Conservation (phyloP, 2,797 vertebrate species). For the Leucoraja ocellata region DNA sequence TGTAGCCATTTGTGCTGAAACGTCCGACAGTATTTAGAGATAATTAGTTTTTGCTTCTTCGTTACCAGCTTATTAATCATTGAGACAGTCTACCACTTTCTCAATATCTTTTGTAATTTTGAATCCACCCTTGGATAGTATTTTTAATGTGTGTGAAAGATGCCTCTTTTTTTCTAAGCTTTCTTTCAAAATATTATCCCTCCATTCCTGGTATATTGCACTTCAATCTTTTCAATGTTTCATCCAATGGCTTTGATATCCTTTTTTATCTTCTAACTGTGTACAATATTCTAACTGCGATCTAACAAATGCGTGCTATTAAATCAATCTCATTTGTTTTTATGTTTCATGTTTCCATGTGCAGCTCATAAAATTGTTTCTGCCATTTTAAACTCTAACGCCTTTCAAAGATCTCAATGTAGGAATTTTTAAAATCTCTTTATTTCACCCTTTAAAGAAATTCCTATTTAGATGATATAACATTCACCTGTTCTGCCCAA, state of each 20-base stretch:
- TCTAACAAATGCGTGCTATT: neutral
- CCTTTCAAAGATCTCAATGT: neutral
- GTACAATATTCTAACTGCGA: neutral
- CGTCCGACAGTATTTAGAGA: neutral
- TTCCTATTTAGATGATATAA: neutral
- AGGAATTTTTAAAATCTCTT: neutral
- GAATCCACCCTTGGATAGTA: neutral
- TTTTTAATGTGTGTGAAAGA: neutral
- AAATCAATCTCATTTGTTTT: neutral
- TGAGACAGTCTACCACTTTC: neutral
- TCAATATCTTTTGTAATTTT: neutral
- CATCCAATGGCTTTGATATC: neutral
- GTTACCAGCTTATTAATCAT: neutral
- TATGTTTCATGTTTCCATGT: neutral
- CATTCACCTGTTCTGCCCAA: neutral
- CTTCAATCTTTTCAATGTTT: neutral
- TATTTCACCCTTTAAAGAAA: neutral
- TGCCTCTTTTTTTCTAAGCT: neutral
- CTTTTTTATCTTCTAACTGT: neutral
- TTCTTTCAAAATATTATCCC: neutral
- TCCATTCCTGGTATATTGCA: too few relatives aligned
- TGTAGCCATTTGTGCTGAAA: neutral
- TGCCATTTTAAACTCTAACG: neutral
- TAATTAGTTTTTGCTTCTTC: neutral
- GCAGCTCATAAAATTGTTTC: neutral